These are phyloP conservation scores for Anoplolepis gracilipes DNA, from an alignment of 1,140 invertebrate species.

Conservation along the genomic window DNA sequence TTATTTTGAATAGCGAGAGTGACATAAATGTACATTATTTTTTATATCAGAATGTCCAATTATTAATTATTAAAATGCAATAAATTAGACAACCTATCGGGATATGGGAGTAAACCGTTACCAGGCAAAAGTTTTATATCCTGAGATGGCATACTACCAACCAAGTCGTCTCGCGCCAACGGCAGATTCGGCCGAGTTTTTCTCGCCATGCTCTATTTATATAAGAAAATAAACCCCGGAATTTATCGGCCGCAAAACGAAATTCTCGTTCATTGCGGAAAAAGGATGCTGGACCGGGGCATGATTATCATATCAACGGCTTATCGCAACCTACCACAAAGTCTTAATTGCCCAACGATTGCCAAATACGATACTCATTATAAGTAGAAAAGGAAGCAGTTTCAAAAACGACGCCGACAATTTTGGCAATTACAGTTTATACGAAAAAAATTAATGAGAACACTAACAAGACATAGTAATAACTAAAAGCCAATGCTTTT, in stretches of 20 bases:
- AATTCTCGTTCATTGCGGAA: neutral
- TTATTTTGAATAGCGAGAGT: neutral
- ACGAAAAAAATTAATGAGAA: neutral
- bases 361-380: constrained; percentile 1
- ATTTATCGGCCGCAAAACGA: constrained; percentile 59
- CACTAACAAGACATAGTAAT: constrained; percentile 13
- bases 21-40: too few species aligned
- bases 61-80: constrained; percentile 52
- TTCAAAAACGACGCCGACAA: constrained; percentile 12
- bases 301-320: constrained; percentile 27
- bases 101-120: constrained; percentile 37
- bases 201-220: constrained; percentile 69
- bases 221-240: constrained; percentile 62
- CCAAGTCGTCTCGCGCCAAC: constrained; percentile 71
- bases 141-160: constrained; percentile 70
- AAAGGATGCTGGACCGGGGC: neutral
- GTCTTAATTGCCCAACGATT: constrained; percentile 37
- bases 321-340: constrained; percentile 4
- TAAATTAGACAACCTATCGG: constrained; percentile 27
- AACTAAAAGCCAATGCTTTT: neutral
- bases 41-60: neutral
- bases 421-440: neutral
- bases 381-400: constrained; percentile 1
- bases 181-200: constrained; percentile 69
- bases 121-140: constrained; percentile 73